Evolutionary conservation across 2,888 invertebrate species (phyloP).

Genomic region (Drosophila percnosoma): DNA sequence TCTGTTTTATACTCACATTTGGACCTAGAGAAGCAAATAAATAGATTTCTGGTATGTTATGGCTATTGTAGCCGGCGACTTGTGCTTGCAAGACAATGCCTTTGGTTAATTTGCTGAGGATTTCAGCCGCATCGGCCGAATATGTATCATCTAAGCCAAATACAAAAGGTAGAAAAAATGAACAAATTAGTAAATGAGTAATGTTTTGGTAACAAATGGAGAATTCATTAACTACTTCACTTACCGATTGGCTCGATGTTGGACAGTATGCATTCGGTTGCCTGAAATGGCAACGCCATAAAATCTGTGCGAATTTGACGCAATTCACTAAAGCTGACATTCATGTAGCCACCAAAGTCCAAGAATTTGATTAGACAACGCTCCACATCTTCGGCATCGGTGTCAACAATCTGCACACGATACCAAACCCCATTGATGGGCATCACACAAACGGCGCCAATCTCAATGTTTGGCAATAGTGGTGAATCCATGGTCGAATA

Average conservation of each 20-base stretch:
- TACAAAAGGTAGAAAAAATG: slow-evolving; percentile 31
- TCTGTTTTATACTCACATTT: slow-evolving; percentile 87
- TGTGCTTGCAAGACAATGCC: slow-evolving; percentile 95
- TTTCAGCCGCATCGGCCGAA: slow-evolving; percentile 91
- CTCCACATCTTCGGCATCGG: slow-evolving; percentile 82
- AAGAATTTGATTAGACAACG: slow-evolving; percentile 93
- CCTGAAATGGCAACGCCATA: slow-evolving; percentile 98
- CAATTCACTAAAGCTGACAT: slow-evolving; percentile 90
- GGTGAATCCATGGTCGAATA: slow-evolving; percentile 93
- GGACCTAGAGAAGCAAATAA: slow-evolving; percentile 91
- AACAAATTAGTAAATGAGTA: neutral
- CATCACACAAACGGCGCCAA: slow-evolving; percentile 95
- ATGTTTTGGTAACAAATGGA: neutral
- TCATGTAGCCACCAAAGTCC: slow-evolving; percentile 97
- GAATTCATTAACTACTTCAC: slow-evolving; percentile 63
- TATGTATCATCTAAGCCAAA: slow-evolving; percentile 86
- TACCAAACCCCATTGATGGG: slow-evolving; percentile 93
- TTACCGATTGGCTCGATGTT: slow-evolving; percentile 92
- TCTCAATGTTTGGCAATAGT: slow-evolving; percentile 90
- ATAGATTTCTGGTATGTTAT: slow-evolving; percentile 92
- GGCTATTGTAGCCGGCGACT: slow-evolving; percentile 91
- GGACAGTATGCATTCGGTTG: slow-evolving; percentile 97
- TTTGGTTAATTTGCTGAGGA: slow-evolving; percentile 92
- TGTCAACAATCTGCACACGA: slow-evolving; percentile 92
- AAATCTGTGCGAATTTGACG: slow-evolving; percentile 97